These are phyloP conservation scores for Eustalomyia histrio DNA, from an alignment of 2,888 invertebrate genomes.

Conservation along the genomic window DNA sequence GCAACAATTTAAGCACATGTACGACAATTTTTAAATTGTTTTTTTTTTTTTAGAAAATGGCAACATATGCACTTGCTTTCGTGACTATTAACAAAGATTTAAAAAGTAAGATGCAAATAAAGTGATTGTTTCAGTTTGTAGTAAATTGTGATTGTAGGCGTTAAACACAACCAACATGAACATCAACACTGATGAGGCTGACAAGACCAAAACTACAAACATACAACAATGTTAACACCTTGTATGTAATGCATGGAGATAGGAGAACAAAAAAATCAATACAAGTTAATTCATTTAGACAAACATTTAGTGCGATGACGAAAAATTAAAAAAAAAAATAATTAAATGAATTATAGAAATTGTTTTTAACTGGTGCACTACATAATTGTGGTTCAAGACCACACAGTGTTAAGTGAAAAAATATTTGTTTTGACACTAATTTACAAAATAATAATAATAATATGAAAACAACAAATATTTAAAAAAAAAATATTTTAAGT, in stretches of 20 bases:
- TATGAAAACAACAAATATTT: constrained; percentile 53
- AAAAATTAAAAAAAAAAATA: constrained; percentile 31
- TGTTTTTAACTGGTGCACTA: constrained; percentile 37
- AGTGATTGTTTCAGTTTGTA: constrained; percentile 35
- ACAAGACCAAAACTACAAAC: constrained; percentile 50
- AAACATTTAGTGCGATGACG: constrained; percentile 23
- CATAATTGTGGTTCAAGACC: constrained; percentile 59
- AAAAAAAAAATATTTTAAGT: constrained; percentile 57
- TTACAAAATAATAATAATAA: constrained; percentile 60
- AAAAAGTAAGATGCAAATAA: constrained; percentile 54
- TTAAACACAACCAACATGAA: constrained; percentile 53
- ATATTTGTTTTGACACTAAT: constrained; percentile 66
- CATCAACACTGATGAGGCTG: constrained; percentile 59
- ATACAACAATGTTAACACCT: constrained; percentile 42
- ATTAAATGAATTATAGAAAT: constrained; percentile 52
- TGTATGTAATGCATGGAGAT: constrained; percentile 13
- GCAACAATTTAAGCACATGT: neutral
- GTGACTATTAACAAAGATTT: constrained; percentile 51
- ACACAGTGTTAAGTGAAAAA: constrained; percentile 62
- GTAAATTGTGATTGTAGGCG: constrained; percentile 51
- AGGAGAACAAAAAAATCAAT: constrained; percentile 42
- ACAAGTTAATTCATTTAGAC: constrained; percentile 59
- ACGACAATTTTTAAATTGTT: neutral
- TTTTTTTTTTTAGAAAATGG: constrained; percentile 10
- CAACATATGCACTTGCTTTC: constrained; percentile 34